phyloP scores from a whole-genome alignment of 2,113 vertebrate species.

The Neotragus pygmaeus region DNA sequence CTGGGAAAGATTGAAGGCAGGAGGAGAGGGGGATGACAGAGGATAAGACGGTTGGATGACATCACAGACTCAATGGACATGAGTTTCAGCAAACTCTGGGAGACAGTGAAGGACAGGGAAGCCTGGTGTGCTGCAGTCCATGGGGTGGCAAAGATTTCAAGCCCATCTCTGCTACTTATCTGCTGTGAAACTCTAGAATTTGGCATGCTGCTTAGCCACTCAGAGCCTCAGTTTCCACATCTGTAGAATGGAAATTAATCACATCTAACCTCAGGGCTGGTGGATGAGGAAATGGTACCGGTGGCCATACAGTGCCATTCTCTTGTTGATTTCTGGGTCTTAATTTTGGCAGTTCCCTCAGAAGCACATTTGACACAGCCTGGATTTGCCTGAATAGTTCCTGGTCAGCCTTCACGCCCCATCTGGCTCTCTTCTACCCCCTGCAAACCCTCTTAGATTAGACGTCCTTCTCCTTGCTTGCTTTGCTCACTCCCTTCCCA shows the following conservation, averaged over 20 bases:
- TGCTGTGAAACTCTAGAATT: not conserved
- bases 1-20: not conserved
- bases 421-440: not conserved
- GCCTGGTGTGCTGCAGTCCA: not conserved
- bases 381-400: not conserved
- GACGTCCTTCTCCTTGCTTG: too few species aligned
- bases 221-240: not conserved
- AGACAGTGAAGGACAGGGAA: not conserved
- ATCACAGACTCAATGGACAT: not conserved
- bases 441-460: not conserved
- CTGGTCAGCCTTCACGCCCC: not conserved
- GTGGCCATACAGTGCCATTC: not conserved
- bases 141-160: not conserved
- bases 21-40: not conserved
- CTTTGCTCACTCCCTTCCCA: not conserved
- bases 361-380: not conserved
- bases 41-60: not conserved
- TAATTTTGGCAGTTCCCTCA: not conserved
- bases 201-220: not conserved
- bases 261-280: not conserved
- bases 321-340: not conserved
- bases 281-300: not conserved
- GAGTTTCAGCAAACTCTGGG: not conserved
- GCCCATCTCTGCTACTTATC: not conserved
- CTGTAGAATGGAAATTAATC: not conserved